These are phyloP conservation scores for Crocuta crocuta DNA, from an alignment of 2,113 vertebrate genomes.

Conservation along the genomic window DNA sequence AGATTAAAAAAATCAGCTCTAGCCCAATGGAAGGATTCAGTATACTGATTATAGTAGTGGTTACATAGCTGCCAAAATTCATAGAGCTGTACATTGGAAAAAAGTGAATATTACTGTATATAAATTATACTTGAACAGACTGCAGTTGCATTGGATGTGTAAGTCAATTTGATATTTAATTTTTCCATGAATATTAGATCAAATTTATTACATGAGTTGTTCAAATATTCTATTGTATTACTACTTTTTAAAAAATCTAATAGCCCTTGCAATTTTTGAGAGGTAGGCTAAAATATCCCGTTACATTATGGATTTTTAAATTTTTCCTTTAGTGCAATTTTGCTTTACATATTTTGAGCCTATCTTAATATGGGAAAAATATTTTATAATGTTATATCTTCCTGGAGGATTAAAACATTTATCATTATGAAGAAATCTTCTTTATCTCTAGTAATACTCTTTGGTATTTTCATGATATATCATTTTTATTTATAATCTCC, in stretches of 20 bases:
- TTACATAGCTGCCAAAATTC: not conserved
- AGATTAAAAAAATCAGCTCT: not conserved
- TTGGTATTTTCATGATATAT: not conserved
- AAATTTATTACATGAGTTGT: not conserved
- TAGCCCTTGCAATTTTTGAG: not conserved
- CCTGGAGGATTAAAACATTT: not conserved
- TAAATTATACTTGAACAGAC: not conserved
- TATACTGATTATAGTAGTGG: not conserved
- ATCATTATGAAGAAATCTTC: not conserved
- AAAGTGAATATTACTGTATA: not conserved
- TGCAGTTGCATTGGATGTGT: not conserved
- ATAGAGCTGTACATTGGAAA: not conserved
- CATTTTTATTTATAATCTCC: constrained; percentile 36
- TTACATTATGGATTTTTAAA: not conserved
- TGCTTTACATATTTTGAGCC: not conserved
- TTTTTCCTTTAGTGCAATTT: not conserved
- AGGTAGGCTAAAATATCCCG: not conserved
- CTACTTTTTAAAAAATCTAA: not conserved
- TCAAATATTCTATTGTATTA: not conserved
- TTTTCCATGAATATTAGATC: not conserved
- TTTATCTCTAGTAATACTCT: not conserved
- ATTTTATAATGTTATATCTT: constrained; percentile 31
- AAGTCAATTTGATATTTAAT: not conserved
- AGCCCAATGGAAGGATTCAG: not conserved
- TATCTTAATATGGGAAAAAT: not conserved